Percentiles rank a stretch among this genome's conserved stretches.
Conservation (phyloP, 2,888 invertebrate species). For the Morpho deidamia region DNA sequence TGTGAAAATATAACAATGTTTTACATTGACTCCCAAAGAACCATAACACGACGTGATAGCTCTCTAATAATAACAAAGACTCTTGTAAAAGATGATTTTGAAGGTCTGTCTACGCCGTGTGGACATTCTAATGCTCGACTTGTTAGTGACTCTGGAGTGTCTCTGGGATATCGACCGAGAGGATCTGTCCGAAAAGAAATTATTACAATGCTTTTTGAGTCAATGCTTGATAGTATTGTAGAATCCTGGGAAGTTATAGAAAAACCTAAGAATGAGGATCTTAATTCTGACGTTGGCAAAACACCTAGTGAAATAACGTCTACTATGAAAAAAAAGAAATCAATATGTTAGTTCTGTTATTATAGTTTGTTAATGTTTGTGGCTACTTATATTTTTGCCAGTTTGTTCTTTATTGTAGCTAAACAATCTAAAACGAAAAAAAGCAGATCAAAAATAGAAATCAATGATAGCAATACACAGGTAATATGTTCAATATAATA, state of each 20-base stretch:
- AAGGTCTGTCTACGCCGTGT: constrained; percentile 31
- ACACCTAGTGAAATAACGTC: constrained; percentile 43
- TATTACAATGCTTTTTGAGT: constrained; percentile 54
- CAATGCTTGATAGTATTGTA: constrained; percentile 57
- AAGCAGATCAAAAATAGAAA: constrained; percentile 43
- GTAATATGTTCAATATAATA: constrained; percentile 18
- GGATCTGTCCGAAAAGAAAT: constrained; percentile 54
- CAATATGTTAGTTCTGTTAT: constrained; percentile 18
- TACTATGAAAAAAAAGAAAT: constrained; percentile 44
- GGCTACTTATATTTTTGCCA: too few species aligned
- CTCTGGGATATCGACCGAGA: constrained; percentile 31
- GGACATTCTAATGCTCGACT: constrained; percentile 33
- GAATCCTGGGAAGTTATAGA: constrained; percentile 55
- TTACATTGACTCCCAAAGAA: constrained; percentile 57
- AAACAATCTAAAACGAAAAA: constrained; percentile 41
- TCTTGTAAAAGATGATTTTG: constrained; percentile 29
- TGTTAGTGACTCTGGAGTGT: constrained; percentile 36
- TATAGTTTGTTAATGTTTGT: too few species aligned
- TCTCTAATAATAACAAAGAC: constrained; percentile 40
- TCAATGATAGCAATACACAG: constrained; percentile 32
- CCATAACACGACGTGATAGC: constrained; percentile 58
- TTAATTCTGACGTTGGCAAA: constrained; percentile 34
- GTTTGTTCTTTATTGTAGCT: constrained; percentile 22
- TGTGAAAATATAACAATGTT: constrained; percentile 37
- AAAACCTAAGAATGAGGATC: constrained; percentile 37